Evolutionary conservation across 2,113 vertebrate genomes (phyloP), one percentile per base, ranked within the genome.

Genomic region (Halcyon senegalensis): DNA sequence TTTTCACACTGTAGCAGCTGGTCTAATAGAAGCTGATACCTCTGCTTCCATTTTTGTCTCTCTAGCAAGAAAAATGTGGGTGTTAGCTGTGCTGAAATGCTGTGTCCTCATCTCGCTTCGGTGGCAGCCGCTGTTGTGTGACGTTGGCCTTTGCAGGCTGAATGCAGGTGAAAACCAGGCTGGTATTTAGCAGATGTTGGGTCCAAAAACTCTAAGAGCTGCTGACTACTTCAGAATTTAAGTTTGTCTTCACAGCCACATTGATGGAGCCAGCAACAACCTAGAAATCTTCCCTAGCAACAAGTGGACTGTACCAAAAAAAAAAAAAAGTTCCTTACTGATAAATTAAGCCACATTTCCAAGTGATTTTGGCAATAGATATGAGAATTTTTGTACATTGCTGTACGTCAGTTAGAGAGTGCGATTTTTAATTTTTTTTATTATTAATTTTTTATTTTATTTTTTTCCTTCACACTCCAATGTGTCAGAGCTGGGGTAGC

Each of bases 311-410:
- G 3, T 4, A 35, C 15, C 3, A 12, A 63, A 72, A 64, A 59
- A 50, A 3, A 33, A 68, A 30, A 10, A 35, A 15, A 30, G 5
- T 10, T 30, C 30, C 55, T 59, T 59, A 8, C 48, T 91, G 70
- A 62, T 82, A 73, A 79, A 82, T 95, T 89, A 82, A 94, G 91
- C 6, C 44, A 87, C 58, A 79, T 76, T 93, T 95, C 78, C 67
- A 73, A 95, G 30, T 41, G n/a, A 84, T 93, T 87, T 93, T 91
- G 70, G 78, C 70, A 87, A 62, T 76, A 76, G 53, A 9, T 14
- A 28, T 5, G 30, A 79, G n/a, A 67, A 33, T 13, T 87, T 93
- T 93, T 91, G 21, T 85, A 41, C 10, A 5, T 62, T 59, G 35
- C 64, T 83, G 16, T 94, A 64, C 0, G 0, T 55, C 66, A 41